Evolutionary conservation across 2,113 vertebrate species (phyloP).

Genomic region (Campylomormyrus numenius): DNA sequence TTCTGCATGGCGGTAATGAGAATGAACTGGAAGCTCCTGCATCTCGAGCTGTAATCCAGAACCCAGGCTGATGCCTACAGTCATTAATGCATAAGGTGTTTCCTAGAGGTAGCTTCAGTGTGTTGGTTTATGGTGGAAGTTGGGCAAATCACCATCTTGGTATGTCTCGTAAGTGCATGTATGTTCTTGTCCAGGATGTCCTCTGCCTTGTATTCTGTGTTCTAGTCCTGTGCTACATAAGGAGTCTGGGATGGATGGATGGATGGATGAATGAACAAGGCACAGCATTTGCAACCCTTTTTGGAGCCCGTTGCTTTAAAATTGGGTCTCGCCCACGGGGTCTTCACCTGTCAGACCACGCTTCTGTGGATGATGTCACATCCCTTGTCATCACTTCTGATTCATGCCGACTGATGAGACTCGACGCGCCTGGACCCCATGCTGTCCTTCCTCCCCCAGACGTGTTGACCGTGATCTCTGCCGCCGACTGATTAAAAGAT

Average conservation of each 20-base stretch:
- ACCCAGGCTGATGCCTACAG: not conserved
- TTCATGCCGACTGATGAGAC: not conserved
- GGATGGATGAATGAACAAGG: not conserved
- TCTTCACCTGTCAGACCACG: not conserved
- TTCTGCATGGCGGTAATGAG: not conserved
- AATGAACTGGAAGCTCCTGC: not conserved
- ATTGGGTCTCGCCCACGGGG: not conserved
- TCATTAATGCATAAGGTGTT: not conserved
- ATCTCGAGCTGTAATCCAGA: not conserved
- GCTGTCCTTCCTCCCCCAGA: not conserved
- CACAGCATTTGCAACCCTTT: not conserved
- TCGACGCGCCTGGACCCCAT: not conserved
- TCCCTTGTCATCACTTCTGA: not conserved
- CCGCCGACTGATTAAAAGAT: not conserved
- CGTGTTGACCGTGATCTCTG: not conserved
- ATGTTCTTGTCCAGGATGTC: not conserved
- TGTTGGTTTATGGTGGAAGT: not conserved
- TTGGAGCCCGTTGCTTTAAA: not conserved
- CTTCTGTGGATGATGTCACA: not conserved
- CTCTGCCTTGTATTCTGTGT: not conserved
- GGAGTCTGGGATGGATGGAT: not conserved
- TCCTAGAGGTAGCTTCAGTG: not conserved
- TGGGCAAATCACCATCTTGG: not conserved
- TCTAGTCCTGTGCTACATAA: not conserved
- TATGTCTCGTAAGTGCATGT: not conserved